A percentile compares a stretch with the other conserved stretches of the same genome.
Evolutionary conservation across 2,888 invertebrate genomes (phyloP).

Genomic region (Tipula vernalis): DNA sequence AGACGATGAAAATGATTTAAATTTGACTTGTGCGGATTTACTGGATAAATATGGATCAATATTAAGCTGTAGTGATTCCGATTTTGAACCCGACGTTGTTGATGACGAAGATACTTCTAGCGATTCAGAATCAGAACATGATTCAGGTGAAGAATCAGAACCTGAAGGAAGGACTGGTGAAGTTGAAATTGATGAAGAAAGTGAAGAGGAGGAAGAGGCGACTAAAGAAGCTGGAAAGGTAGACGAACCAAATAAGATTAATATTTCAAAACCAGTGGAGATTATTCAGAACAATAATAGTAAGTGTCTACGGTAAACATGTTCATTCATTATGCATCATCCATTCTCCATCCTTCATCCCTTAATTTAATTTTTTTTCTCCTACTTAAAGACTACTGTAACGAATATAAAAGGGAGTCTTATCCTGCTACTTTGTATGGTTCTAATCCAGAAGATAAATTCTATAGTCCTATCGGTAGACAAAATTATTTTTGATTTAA

Average conservation of each 20-base stretch:
- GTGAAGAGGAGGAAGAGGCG: not conserved
- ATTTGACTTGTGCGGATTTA: slow-evolving; percentile 1
- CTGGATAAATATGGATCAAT: not conserved
- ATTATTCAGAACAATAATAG: not conserved
- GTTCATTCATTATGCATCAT: not conserved
- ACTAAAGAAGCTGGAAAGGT: not conserved
- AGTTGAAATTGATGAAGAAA: not conserved
- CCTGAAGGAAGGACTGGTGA: not conserved
- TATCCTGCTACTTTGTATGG: not conserved
- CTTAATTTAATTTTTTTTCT: not conserved
- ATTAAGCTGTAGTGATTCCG: not conserved
- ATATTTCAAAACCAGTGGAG: not conserved
- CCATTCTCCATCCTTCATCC: not conserved
- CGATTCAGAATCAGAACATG: not conserved
- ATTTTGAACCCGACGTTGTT: not conserved
- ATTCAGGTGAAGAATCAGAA: not conserved
- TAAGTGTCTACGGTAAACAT: not conserved
- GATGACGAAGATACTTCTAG: not conserved
- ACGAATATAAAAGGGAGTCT: not conserved
- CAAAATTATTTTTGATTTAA: not conserved
- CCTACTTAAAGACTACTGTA: not conserved
- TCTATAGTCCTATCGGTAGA: slow-evolving; percentile 9
- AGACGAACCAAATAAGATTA: not conserved
- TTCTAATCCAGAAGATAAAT: slow-evolving; percentile 7
- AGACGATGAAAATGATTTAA: not conserved